Evolutionary conservation across 2,113 vertebrate genomes (phyloP).

Genomic region (Calidris pygmaea): DNA sequence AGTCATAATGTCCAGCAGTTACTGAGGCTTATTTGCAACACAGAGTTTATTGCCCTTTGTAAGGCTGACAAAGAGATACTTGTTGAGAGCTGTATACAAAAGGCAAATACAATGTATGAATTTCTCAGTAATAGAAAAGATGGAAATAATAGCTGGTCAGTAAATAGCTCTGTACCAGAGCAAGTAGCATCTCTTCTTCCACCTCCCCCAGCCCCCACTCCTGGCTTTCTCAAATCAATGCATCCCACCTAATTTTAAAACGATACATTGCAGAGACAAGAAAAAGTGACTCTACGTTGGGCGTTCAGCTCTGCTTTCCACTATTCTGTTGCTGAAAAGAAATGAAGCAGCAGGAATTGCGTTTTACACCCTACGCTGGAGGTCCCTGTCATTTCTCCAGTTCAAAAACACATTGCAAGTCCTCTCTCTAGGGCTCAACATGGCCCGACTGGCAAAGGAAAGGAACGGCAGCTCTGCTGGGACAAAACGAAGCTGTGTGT

Average conservation of each 20-base stretch:
- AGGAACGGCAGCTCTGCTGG: neutral
- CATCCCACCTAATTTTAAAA: constrained; percentile 34
- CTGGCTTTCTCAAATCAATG: neutral
- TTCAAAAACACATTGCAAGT: neutral
- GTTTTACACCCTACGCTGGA: neutral
- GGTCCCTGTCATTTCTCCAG: neutral
- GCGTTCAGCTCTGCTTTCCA: neutral
- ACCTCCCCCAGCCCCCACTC: neutral
- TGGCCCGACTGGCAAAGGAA: neutral
- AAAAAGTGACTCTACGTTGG: neutral
- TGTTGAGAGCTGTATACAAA: constrained; percentile 77
- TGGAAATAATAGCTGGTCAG: constrained; percentile 24
- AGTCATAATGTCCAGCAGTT: constrained; percentile 76
- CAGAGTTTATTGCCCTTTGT: constrained; percentile 79
- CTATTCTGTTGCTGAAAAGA: neutral
- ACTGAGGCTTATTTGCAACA: constrained; percentile 74
- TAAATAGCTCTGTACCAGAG: constrained; percentile 50
- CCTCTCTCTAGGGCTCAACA: fast-evolving
- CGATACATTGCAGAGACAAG: neutral
- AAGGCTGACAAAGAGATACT: constrained; percentile 74
- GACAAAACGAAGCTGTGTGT: neutral
- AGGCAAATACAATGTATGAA: constrained; percentile 80
- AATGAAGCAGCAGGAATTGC: neutral
- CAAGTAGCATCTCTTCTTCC: constrained; percentile 25
- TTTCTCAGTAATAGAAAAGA: constrained; percentile 73